Evolutionary conservation across 2,888 invertebrate genomes (phyloP).

Genomic region (Liodrosophila aerea): DNA sequence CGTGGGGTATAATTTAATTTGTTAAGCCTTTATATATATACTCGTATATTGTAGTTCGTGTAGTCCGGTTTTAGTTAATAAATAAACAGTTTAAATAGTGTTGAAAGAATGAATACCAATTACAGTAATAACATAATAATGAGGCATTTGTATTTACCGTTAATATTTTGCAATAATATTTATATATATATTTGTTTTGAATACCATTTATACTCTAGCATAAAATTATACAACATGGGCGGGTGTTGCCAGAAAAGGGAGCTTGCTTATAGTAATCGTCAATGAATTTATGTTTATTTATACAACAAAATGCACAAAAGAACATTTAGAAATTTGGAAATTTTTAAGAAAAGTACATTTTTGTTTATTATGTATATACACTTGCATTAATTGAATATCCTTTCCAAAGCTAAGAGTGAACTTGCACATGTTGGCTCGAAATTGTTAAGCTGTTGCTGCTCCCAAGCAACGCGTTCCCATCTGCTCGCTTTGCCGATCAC

Average conservation of each 20-base stretch:
- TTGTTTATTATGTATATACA: not conserved
- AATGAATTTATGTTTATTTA: conserved; percentile 30
- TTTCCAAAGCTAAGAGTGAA: too few relatives aligned
- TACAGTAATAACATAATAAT: not conserved
- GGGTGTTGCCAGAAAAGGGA: conserved; percentile 79
- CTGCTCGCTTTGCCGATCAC: too few relatives aligned
- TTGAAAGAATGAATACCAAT: conserved; percentile 17
- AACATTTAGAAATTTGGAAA: not conserved
- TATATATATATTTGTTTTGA: conserved; percentile 17
- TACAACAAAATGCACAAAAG: not conserved
- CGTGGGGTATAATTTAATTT: conserved; percentile 68
- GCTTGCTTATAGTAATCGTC: conserved; percentile 27
- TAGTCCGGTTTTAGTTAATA: conserved; percentile 32
- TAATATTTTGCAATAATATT: conserved; percentile 3
- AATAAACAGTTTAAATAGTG: conserved; percentile 18
- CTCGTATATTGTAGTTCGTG: conserved; percentile 48
- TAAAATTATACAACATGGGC: conserved; percentile 74
- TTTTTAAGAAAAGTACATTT: not conserved
- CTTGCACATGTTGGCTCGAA: too few relatives aligned
- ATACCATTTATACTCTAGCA: conserved; percentile 40
- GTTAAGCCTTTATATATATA: conserved; percentile 49
- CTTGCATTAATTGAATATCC: not conserved
- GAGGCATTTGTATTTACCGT: conserved; percentile 14
- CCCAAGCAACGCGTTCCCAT: too few relatives aligned
- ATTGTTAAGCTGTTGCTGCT: too few relatives aligned